Evolutionary conservation across 2,797 vertebrate genomes (phyloP).

Genomic region (Oophaga sylvatica): DNA sequence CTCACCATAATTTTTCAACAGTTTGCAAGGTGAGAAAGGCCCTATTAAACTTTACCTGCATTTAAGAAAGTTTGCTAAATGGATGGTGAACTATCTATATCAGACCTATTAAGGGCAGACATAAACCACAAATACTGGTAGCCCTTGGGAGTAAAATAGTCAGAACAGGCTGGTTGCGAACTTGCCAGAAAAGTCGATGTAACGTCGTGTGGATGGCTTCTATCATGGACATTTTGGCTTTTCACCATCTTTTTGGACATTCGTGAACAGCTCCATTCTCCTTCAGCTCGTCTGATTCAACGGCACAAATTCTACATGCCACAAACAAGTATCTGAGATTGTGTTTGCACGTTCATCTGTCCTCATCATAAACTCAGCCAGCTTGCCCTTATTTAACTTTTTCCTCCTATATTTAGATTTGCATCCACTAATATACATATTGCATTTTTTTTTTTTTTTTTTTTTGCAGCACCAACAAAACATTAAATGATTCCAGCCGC

Average conservation of each 20-base stretch:
- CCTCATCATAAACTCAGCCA: background rate
- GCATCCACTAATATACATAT: background rate
- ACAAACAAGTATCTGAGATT: background rate
- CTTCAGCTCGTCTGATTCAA: background rate
- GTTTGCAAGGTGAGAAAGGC: too few relatives aligned
- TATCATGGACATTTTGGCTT: background rate
- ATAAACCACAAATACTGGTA: background rate
- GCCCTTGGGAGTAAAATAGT: background rate
- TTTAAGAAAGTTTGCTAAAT: too few relatives aligned
- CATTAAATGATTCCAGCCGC: slow-evolving; percentile 83
- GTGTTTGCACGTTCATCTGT: slow-evolving; percentile 1
- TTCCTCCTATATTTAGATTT: background rate
- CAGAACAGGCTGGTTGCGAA: too few relatives aligned
- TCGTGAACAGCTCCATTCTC: background rate
- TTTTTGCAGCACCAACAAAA: slow-evolving; percentile 91
- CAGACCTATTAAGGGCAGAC: background rate
- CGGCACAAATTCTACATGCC: background rate
- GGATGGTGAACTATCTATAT: background rate
- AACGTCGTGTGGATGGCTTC: background rate
- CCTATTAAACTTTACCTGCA: too few relatives aligned
- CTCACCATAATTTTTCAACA: too few relatives aligned
- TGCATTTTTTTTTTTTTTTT: background rate
- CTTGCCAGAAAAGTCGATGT: background rate
- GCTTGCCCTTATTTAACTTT: background rate
- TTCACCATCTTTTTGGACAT: background rate